Base-by-base conservation (phyloP, 2,888 invertebrate genomes). In the Leucophenga montana region DNA sequence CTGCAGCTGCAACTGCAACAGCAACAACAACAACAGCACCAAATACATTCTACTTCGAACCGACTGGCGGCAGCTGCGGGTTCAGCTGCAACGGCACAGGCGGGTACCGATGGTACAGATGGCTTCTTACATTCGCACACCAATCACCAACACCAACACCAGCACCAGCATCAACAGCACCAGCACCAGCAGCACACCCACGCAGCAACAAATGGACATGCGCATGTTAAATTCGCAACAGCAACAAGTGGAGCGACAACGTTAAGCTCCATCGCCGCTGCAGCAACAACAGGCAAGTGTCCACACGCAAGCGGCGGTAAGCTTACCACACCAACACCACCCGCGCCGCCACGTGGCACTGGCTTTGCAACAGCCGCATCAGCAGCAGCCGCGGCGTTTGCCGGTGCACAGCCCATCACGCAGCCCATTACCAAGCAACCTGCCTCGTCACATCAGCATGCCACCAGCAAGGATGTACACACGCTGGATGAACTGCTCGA, bases 341-440 rank as follows among this genome's bases (percentile, higher is more conserved):
- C 72, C 22, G 66, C 74, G 33, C 74, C 75, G 44, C 75, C 73
- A 22, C 74, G 75, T 0, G 75, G 66, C 18, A 56, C 59, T 33
- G 67, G 76, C 59, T 75, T 77, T 27, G 77, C 76, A 68, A 46
- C 76, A 65, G 70, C 75, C 0, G 72, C 75, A 72, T 62, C 73
- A 57, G 67, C 68, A 56, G 33, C 75, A 72, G 61, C 73, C 56
- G 67, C 68, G 53, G 33, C 57, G 9, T 18, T 50, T 39, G 39
- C 72, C 71, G 62, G 18, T 14, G 71, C 71, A 70, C 80, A 85
- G 74, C 85, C 88, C 56, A 83, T 86, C 33, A 81, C 85, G 66
- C 85, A 85, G 62, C 86, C 90, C 62, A 89, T 91, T 48, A 91
- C 91, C 57, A 91, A 91, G 79, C 91, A 92, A 82, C 92, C 91